Percentiles rank a stretch among this genome's conserved stretches.
These are phyloP conservation scores for Diabrotica virgifera DNA, from an alignment of 1,140 invertebrate genomes.

Conservation along the genomic window DNA sequence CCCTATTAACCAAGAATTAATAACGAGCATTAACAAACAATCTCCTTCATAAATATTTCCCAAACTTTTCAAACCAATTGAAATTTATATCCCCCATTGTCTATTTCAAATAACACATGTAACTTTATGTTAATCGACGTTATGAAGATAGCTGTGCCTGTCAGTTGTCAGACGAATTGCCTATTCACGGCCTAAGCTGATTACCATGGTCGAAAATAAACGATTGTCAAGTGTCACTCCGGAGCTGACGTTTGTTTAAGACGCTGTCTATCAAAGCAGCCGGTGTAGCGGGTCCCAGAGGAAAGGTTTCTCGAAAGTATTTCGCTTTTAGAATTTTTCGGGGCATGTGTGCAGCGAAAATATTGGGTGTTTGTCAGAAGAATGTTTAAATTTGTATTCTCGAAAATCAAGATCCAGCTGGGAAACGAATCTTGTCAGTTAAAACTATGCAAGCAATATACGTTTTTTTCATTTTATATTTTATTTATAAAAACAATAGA, in stretches of 20 bases:
- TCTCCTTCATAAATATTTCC: slow-evolving; percentile 21
- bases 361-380: no score
- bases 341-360: background rate
- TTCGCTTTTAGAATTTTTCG: background rate
- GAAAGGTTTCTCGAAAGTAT: background rate
- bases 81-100: slow-evolving; percentile 20
- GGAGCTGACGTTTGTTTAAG: slow-evolving; percentile 19
- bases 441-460: no score
- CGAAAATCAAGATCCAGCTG: no score
- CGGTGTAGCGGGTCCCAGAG: slow-evolving; percentile 3
- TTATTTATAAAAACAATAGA: no score
- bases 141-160: slow-evolving; percentile 20
- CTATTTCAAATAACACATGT: slow-evolving; percentile 16
- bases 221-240: slow-evolving; percentile 20
- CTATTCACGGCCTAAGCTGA: slow-evolving; percentile 14
- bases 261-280: slow-evolving; percentile 16
- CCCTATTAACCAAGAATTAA: background rate
- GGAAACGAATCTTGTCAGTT: no score
- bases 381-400: no score
- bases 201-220: slow-evolving; percentile 16
- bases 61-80: slow-evolving; percentile 11
- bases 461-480: no score
- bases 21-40: slow-evolving; percentile 14
- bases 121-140: slow-evolving; percentile 15
- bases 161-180: slow-evolving; percentile 16